Evolutionary conservation across 2,113 vertebrate species (phyloP), one percentile per base, ranked within the genome.

Genomic region (Sapayoa aenigma): DNA sequence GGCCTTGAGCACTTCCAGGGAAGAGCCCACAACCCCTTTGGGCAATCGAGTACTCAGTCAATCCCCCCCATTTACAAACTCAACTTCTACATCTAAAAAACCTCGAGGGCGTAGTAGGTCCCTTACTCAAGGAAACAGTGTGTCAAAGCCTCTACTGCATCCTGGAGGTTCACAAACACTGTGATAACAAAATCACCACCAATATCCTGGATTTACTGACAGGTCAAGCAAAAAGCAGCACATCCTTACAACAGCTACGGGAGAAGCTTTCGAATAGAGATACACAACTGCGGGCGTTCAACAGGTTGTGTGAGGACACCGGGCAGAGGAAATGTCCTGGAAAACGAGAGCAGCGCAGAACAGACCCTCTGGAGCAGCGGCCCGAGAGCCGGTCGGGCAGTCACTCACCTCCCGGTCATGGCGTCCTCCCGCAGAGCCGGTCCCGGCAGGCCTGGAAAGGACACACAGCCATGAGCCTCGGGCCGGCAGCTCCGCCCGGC

Each of bases 381-480:
- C 9, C 42, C 30, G 5, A 56, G 6, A 35, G 20, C 46, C 20
- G 11, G 46, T 4, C 14, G 5, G 5, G 22, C 24, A 12, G 4
- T 1, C 30, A 65, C 98, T 96, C 97, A 99, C 99, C 99, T 99
- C 98, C 99, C 99, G 90, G 99, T 98, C 99, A 99, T 99, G 18
- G 95, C 95, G 89, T 83, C 25, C 25, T 88, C 80, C 79, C 85
- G 79, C 93, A 98, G 95, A 98, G 97, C 98, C 86, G 98, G 97
- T 98, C 96, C 96, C 78, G 84, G 97, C 94, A 98, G 97, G 97
- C 98, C 98, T 98, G 93, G 18, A 97, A 97, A 93, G 9, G 71
- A 44, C 84, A 55, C 94, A 56, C 15, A 35, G 20, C 14, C 44
- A 6, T 97, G 6, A 97, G 44, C 15, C 21, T 13, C 47, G 4